phyloP scores from a whole-genome alignment of 2,888 invertebrate genomes.

The Nephrotoma guestfalica region DNA sequence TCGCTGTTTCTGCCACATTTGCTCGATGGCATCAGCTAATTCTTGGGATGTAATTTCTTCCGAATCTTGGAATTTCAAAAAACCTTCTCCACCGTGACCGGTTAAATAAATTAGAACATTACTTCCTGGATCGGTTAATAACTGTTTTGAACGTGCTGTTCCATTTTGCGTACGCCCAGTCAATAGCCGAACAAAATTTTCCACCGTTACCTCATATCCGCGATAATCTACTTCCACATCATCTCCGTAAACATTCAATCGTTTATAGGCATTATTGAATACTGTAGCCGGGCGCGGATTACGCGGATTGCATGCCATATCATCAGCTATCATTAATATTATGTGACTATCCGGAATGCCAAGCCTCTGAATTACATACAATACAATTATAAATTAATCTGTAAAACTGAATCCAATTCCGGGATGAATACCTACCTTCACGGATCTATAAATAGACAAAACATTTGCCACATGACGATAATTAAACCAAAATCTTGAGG shows the following conservation, averaged over 20 bases:
- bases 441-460: slow-evolving; percentile 92
- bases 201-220: slow-evolving; percentile 90
- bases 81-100: slow-evolving; percentile 96
- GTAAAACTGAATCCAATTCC: background rate
- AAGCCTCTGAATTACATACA: slow-evolving; percentile 39
- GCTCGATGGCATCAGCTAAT: slow-evolving; percentile 94
- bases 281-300: slow-evolving; percentile 97
- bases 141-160: slow-evolving; percentile 87
- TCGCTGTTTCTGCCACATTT: slow-evolving; percentile 98
- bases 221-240: slow-evolving; percentile 98
- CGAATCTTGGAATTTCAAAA: slow-evolving; percentile 97
- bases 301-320: slow-evolving; percentile 97
- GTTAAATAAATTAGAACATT: slow-evolving; percentile 95
- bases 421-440: slow-evolving; percentile 40
- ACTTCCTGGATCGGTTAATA: slow-evolving; percentile 91
- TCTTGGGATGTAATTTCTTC: slow-evolving; percentile 98
- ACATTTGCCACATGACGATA: slow-evolving; percentile 99
- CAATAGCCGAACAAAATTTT: slow-evolving; percentile 91
- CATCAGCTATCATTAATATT: slow-evolving; percentile 98
- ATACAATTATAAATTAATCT: background rate
- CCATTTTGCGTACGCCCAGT: slow-evolving; percentile 86
- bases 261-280: slow-evolving; percentile 94
- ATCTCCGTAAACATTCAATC: slow-evolving; percentile 97
- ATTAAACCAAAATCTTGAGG: slow-evolving; percentile 99
- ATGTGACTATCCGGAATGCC: slow-evolving; percentile 99